These are phyloP conservation scores for Acrossocheilus fasciatus DNA, from an alignment of 2,797 vertebrate genomes.

Conservation along the genomic window DNA sequence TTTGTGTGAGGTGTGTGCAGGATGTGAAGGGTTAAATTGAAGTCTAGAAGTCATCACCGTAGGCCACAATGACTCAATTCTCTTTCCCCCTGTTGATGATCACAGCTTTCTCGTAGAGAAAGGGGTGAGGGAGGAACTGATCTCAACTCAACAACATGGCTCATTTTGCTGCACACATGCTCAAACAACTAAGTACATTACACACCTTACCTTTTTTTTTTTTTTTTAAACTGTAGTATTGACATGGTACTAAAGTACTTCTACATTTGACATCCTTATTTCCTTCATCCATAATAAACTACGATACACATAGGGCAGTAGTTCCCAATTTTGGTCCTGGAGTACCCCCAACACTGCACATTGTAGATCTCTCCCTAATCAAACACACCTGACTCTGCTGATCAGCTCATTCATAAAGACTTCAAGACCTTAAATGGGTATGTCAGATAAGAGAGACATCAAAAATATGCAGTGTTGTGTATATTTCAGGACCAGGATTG, in stretches of 20 bases:
- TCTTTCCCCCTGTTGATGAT: slow-evolving; percentile 72
- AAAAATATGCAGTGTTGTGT: no score
- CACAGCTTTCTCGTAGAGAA: slow-evolving; percentile 58
- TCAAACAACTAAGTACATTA: slow-evolving; percentile 1
- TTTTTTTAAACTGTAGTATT: background rate
- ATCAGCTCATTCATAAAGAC: no score
- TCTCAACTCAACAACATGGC: slow-evolving; percentile 29
- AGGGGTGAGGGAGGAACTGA: background rate
- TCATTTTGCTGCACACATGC: background rate
- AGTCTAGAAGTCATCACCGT: slow-evolving; percentile 67
- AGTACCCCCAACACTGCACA: background rate
- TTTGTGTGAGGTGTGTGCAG: slow-evolving; percentile 48
- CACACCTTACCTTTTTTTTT: background rate
- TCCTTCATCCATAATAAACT: background rate
- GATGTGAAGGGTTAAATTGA: slow-evolving; percentile 66
- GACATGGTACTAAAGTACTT: background rate
- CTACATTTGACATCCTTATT: background rate
- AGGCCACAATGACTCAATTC: slow-evolving; percentile 72
- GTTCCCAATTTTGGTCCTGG: background rate
- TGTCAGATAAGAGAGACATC: no score
- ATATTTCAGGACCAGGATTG: no score
- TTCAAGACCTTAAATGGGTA: no score
- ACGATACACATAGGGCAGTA: background rate
- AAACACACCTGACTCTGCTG: no score
- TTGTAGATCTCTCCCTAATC: no score